phyloP scores from a whole-genome alignment of 2,113 vertebrate genomes.

The Brachyhypopomus occidentalis region DNA sequence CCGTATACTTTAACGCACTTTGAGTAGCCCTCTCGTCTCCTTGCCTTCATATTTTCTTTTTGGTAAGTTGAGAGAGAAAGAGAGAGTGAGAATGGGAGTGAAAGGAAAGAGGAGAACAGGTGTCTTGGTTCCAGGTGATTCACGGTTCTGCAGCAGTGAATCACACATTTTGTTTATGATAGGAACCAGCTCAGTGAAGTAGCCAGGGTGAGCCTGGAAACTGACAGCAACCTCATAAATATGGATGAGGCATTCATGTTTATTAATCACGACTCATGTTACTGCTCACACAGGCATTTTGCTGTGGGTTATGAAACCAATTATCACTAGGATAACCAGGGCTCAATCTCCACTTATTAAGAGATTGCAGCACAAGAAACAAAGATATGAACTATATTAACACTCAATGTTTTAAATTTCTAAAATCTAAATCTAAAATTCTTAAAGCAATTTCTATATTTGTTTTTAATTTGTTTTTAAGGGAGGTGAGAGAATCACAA shows the following conservation, averaged over 20 bases:
- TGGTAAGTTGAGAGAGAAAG: neutral
- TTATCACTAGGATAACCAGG: neutral
- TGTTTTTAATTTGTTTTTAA: no score
- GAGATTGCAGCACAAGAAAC: neutral
- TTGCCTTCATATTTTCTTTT: no score
- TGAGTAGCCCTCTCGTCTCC: no score
- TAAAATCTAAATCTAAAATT: neutral
- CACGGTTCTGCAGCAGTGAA: slow-evolving; percentile 19
- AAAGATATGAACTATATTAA: neutral
- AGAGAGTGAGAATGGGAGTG: neutral
- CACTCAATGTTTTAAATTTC: neutral
- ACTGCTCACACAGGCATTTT: neutral
- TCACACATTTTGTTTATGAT: slow-evolving; percentile 34
- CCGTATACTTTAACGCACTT: no score
- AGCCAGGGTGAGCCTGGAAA: slow-evolving; percentile 23
- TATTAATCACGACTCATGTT: slow-evolving; percentile 37
- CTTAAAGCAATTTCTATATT: neutral
- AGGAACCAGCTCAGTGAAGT: slow-evolving; percentile 26
- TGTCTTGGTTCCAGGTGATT: neutral
- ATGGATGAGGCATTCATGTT: slow-evolving; percentile 40
- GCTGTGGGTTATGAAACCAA: slow-evolving; percentile 16
- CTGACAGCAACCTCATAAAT: slow-evolving; percentile 26
- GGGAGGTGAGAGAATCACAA: no score
- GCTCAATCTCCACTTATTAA: neutral
- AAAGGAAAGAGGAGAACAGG: neutral